phyloP scores from a whole-genome alignment of 2,113 vertebrate genomes.

The Daubentonia madagascariensis region DNA sequence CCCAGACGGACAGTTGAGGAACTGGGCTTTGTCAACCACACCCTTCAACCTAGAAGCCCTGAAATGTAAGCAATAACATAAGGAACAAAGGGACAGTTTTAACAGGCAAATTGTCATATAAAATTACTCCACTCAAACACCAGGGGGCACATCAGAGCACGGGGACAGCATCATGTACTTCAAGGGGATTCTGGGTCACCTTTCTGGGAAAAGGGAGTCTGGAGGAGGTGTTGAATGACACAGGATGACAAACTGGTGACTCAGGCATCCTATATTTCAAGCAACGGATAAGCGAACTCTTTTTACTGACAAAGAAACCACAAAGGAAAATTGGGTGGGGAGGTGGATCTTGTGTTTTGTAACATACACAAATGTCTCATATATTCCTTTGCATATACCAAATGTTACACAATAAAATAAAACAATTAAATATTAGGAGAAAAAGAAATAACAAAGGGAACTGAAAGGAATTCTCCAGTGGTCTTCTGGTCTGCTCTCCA shows the following conservation, averaged over 20 bases:
- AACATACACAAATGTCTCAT: neutral
- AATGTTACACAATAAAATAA: neutral
- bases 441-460: neutral
- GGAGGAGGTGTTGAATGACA: neutral
- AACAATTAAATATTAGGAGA: neutral
- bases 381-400: neutral
- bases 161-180: neutral
- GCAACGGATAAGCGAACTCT: neutral
- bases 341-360: neutral
- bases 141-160: neutral
- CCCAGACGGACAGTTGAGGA: neutral
- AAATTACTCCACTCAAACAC: neutral
- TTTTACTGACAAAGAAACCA: constrained; percentile 39
- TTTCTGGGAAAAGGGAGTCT: neutral
- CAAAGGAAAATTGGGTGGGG: neutral
- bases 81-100: neutral
- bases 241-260: neutral
- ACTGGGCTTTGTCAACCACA: neutral
- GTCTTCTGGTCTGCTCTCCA: neutral
- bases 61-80: neutral
- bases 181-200: neutral
- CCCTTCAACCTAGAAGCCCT: neutral
- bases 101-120: neutral
- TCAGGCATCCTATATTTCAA: constrained; percentile 7
- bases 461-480: neutral